Evolutionary conservation across 2,113 vertebrate species (phyloP).

Genomic region (Canis aureus): DNA sequence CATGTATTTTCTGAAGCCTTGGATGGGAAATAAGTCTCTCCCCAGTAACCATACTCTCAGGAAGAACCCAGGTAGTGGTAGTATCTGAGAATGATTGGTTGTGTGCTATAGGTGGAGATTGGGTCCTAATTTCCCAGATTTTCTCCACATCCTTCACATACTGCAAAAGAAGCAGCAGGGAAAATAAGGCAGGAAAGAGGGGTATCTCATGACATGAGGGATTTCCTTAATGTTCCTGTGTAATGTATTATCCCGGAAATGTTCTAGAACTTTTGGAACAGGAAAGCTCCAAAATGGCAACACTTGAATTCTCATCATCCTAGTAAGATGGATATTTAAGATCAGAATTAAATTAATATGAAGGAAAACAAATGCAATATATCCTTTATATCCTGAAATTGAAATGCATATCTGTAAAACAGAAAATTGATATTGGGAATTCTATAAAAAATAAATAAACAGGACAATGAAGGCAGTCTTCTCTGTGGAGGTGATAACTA

Average conservation of each 20-base stretch:
- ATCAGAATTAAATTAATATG: not conserved
- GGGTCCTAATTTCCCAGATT: not conserved
- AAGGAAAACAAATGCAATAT: not conserved
- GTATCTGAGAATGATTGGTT: not conserved
- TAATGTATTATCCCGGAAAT: not conserved
- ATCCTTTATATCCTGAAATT: not conserved
- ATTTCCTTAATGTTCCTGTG: not conserved
- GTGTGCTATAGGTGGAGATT: accelerated
- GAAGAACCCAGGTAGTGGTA: not conserved
- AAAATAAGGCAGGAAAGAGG: not conserved
- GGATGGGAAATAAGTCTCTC: not conserved
- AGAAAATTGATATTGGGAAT: not conserved
- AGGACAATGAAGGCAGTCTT: not conserved
- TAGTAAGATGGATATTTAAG: not conserved
- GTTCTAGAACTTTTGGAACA: not conserved
- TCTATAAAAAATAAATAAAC: not conserved
- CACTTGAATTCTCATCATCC: not conserved
- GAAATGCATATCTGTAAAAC: not conserved
- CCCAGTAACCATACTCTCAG: not conserved
- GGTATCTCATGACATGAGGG: accelerated
- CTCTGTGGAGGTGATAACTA: not conserved
- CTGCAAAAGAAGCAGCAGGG: not conserved
- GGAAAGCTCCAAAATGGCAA: not conserved
- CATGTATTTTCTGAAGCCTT: not conserved
- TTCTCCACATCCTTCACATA: not conserved